These are phyloP conservation scores for Macaca mulatta DNA, from an alignment of 2,113 vertebrate genomes.

Conservation along the genomic window DNA sequence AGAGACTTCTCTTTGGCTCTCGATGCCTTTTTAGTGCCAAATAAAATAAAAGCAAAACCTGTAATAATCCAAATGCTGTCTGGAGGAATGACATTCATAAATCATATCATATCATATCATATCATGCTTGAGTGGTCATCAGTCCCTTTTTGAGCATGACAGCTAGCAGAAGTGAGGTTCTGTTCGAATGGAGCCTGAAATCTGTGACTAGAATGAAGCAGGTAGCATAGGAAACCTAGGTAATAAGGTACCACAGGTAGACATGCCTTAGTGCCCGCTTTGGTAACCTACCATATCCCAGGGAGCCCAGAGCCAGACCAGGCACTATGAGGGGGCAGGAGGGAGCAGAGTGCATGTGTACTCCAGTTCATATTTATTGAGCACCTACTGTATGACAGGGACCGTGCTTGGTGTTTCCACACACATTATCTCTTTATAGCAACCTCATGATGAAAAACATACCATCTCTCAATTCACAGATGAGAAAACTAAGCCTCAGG, in stretches of 20 bases:
- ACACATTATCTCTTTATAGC: neutral
- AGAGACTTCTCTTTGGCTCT: constrained; percentile 11
- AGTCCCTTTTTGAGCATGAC: neutral
- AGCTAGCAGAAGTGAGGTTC: neutral
- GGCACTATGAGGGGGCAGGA: neutral
- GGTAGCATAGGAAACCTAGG: neutral
- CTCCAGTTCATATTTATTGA: neutral
- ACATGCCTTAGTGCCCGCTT: neutral
- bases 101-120: neutral
- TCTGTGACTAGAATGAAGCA: neutral
- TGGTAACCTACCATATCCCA: neutral
- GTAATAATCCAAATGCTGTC: neutral
- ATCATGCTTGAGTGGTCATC: neutral
- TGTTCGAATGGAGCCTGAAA: neutral
- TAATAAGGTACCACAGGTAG: neutral
- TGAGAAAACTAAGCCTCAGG: neutral
- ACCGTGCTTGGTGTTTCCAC: neutral
- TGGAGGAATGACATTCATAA: neutral
- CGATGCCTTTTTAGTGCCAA: neutral
- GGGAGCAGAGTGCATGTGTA: neutral
- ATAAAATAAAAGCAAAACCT: constrained; percentile 45
- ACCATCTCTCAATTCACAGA: neutral
- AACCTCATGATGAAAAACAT: neutral
- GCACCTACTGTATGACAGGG: neutral
- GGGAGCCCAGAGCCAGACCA: neutral